Base-by-base conservation (phyloP, 2,888 invertebrate species). In the Alviniconcha strummeri region DNA sequence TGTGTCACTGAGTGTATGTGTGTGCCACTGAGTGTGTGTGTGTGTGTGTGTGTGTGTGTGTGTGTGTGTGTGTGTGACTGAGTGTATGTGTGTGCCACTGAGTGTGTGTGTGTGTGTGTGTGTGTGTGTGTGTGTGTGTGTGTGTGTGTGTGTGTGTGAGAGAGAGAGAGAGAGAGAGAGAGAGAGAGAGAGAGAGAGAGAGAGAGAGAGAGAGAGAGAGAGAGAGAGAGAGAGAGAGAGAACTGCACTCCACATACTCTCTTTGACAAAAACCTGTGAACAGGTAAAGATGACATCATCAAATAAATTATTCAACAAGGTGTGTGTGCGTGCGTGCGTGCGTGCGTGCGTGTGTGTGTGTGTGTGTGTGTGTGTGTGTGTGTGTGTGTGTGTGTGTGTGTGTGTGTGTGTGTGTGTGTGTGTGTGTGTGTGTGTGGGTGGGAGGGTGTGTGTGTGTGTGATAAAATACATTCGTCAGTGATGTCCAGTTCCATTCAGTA, bases 321-420 rank as follows among this genome's bases (percentile, higher is more conserved):
- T 72, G 72, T 72, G 4, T 19, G 72, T 72, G 8, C 52, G 19
- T 72, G 36, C 36, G 5, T n/a, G 72, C 52, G 55, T 52, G 75
- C 55, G 55, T 52, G 75, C 55, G 72, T 72, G 72, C 13, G 72
- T 36, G 36, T 72, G 52, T 11, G 72, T 72, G 36, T 36, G 75
- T 17, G 55, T 52, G 55, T 55, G 75, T 55, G 75, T 55, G 75
- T 55, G 75, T 55, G 75, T 55, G 75, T 55, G 55, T 55, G 75
- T 55, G 75, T 75, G 55, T 55, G 75, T 75, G 75, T 75, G 75
- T 75, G 75, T 75, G 75, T 75, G 55, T 75, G 75, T 75, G 55
- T 55, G 75, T 72, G 72, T 72, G 72, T 72, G 72, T 4, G 36
- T 2, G 72, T 3, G 19, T 11, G 72, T 72, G 36, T 0, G 72